phyloP scores from a whole-genome alignment of 2,888 invertebrate genomes.

The Omphaloscelis lunosa region DNA sequence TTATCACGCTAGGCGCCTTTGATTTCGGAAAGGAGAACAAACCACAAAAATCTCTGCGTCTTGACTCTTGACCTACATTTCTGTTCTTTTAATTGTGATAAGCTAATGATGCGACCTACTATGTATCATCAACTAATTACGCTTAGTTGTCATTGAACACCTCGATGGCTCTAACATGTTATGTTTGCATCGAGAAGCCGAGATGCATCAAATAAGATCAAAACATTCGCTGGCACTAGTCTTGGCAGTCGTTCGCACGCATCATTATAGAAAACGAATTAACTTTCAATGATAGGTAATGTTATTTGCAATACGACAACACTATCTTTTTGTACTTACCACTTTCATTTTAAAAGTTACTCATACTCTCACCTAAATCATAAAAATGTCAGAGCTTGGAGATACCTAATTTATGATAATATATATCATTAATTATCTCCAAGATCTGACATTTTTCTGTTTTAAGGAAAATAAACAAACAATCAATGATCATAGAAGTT shows the following conservation, averaged over 20 bases:
- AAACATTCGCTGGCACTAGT: conserved; percentile 19
- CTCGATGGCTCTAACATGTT: background rate
- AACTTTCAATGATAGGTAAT: conserved; percentile 3
- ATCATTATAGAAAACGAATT: conserved; percentile 33
- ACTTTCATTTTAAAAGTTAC: no score
- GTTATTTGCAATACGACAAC: background rate
- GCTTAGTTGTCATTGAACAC: background rate
- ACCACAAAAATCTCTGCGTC: background rate
- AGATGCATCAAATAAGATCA: conserved; percentile 1
- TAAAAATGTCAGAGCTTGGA: no score
- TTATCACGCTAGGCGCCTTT: background rate
- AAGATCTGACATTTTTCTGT: background rate
- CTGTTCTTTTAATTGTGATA: background rate
- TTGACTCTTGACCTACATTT: conserved; percentile 18
- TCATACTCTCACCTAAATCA: no score
- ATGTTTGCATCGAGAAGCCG: background rate
- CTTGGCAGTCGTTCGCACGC: background rate
- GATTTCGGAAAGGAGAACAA: no score
- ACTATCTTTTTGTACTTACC: no score
- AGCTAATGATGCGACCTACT: background rate
- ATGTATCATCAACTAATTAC: conserved; percentile 1
- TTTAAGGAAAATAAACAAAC: conserved; percentile 4
- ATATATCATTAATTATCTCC: no score
- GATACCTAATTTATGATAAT: no score
- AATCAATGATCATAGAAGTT: background rate